Base-by-base conservation (phyloP, 2,888 invertebrate species). In the Meandrusa payeni region DNA sequence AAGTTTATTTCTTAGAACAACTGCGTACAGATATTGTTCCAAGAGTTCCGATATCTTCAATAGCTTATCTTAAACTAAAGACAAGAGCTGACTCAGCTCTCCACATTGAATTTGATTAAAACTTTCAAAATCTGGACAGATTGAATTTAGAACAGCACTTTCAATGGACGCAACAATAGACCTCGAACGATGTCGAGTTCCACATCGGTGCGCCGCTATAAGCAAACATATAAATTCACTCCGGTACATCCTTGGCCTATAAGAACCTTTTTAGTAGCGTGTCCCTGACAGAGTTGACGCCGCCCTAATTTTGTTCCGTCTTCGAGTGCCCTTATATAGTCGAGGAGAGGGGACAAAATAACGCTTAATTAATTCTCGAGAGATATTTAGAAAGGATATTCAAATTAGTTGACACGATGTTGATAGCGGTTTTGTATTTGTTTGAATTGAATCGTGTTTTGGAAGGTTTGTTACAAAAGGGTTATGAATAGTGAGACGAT, bases 331-430 rank as follows among this genome's bases (percentile, higher is more conserved):
- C 42, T 28, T 36, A 41, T 17, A 17, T 20, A 31, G 19, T n/a
- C n/a, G n/a, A 12, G 9, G 12, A 36, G 42, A 7, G 12, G 24
- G 40, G 17, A 28, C 34, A 15, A 36, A 33, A 36, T 41, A 17
- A 23, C 28, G 36, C 19, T 31, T 42, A 42, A 42, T 42, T 42
- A 42, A 42, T 42, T 42, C 29, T 36, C 6, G 10, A 34, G 41
- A 34, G 41, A 28, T 41, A 34, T 34, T 41, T 41, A 15, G n/a
- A 27, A 29, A 39, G 39, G 29, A 24, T 40, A 42, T 42, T 36
- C 29, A 42, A 42, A 42, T 42, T 28, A 36, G 22, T 36, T 36
- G 29, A 29, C 28, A 29, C 24, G 36, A 5, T 36, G 34, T 23
- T 41, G 34, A 41, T 36, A 22, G 34, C 41, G 41, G 34, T 27